Base-by-base conservation (phyloP, 2,888 invertebrate species). In the Drosophila recens region DNA sequence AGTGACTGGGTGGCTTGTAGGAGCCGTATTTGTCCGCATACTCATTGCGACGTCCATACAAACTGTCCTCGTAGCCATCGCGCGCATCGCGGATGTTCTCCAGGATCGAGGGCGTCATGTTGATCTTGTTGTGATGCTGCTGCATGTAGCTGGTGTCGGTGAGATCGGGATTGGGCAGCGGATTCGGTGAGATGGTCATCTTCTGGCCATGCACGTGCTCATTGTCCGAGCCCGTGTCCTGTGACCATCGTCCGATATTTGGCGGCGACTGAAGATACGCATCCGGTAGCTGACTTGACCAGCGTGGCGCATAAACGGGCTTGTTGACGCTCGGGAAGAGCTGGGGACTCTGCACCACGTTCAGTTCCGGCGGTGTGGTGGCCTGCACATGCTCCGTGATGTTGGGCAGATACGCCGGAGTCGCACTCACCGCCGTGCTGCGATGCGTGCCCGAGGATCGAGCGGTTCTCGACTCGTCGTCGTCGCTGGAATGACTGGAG, bases 401-500 rank as follows among this genome's bases (percentile, higher is more conserved):
- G 84, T 96, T 95, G 17, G 95, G 95, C 79, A 95, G 88, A 80
- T 95, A 96, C 0, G 92, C 92, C 15, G 92, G 93, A 48, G 92
- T 92, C 2, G 93, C 92, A 53, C 93, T 93, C 0, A 92, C 91
- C 0, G 92, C 92, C 3, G 92, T 91, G 78, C 92, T 93, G 61
- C 93, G 93, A 77, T 94, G 93, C 4, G 90, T 90, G 56, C 91
- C 92, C 0, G 93, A 92, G 6, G 92, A 91, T 27, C 91, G 89
- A 0, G 91, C 91, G 0, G 92, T 92, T 13, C 93, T 80, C 17
- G 95, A 95, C 88, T 96, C 96, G 75, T 96, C 96, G 79, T 98
- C 98, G 90, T 98, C 98, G 52, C 98, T 98, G 10, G 98, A 98
- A 93, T 98, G 98, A 91, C 98, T 98, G 53, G 98, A 98, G 13